Percentiles rank a stretch among this genome's conserved stretches.
These are phyloP conservation scores for Bungarus multicinctus DNA, from an alignment of 2,113 vertebrate genomes.

Conservation along the genomic window DNA sequence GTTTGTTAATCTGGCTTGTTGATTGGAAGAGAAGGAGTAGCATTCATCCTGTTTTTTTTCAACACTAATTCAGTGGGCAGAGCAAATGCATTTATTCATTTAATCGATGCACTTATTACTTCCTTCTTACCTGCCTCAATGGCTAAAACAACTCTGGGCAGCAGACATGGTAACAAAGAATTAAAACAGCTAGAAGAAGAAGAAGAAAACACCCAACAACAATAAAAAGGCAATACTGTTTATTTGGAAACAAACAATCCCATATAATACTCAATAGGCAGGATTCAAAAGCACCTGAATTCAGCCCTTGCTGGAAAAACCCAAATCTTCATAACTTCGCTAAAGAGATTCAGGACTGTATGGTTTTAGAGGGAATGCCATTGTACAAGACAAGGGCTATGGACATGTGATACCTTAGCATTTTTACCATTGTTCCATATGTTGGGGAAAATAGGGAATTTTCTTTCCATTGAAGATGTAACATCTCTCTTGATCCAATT, in stretches of 20 bases:
- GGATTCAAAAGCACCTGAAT: no score
- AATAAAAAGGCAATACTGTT: not conserved
- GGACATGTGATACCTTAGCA: not conserved
- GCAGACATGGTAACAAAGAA: not conserved
- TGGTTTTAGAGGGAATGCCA: not conserved
- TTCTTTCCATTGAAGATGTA: not conserved
- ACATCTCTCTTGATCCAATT: not conserved
- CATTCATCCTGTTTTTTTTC: not conserved
- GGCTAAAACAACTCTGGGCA: not conserved
- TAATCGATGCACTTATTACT: not conserved
- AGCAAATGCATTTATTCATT: not conserved
- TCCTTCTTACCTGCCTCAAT: not conserved
- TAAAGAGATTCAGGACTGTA: not conserved
- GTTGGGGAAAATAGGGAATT: not conserved
- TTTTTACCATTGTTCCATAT: not conserved
- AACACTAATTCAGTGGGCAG: not conserved
- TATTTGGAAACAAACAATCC: not conserved
- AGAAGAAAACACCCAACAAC: not conserved
- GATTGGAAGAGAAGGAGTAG: not conserved
- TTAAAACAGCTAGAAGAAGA: not conserved
- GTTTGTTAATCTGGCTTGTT: not conserved
- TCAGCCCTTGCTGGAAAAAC: not conserved
- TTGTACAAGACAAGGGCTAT: not conserved
- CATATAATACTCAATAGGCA: not conserved
- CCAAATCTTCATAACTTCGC: not conserved